Conservation (phyloP, 1,140 invertebrate genomes). For the Zaprionus kolodkinae region DNA sequence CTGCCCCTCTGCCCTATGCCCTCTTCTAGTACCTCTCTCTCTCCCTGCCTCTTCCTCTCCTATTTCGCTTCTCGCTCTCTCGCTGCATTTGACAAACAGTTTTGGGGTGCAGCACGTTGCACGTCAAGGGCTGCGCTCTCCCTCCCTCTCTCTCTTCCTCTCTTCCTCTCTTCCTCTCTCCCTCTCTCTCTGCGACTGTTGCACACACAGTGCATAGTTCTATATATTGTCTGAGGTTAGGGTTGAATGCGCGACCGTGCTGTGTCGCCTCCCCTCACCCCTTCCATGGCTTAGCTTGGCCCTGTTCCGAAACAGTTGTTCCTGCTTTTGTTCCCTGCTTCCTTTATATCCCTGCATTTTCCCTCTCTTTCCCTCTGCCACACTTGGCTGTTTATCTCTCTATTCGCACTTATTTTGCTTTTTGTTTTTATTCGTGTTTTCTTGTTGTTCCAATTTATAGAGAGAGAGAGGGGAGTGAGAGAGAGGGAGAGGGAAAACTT, state of each 20-base stretch:
- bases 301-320: slow-evolving; percentile 24
- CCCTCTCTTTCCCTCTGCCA: not conserved
- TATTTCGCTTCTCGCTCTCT: not conserved
- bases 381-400: not conserved
- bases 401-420: not conserved
- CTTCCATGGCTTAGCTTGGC: slow-evolving; percentile 23
- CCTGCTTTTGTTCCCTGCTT: not conserved
- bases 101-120: slow-evolving; percentile 27
- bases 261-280: not conserved
- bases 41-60: not conserved
- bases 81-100: too few species aligned
- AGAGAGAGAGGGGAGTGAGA: too few species aligned
- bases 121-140: slow-evolving; percentile 24
- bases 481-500: too few species aligned
- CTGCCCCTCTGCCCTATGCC: not conserved
- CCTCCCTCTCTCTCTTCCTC: too few species aligned
- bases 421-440: not conserved
- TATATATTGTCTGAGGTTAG: slow-evolving; percentile 83
- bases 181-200: slow-evolving; percentile 16
- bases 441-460: not conserved
- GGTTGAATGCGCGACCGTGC: slow-evolving; percentile 69
- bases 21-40: too few species aligned
- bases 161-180: too few species aligned
- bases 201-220: slow-evolving; percentile 43
- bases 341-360: not conserved